These are phyloP conservation scores for Vidua macroura DNA, from an alignment of 2,113 vertebrate species.

Conservation along the genomic window DNA sequence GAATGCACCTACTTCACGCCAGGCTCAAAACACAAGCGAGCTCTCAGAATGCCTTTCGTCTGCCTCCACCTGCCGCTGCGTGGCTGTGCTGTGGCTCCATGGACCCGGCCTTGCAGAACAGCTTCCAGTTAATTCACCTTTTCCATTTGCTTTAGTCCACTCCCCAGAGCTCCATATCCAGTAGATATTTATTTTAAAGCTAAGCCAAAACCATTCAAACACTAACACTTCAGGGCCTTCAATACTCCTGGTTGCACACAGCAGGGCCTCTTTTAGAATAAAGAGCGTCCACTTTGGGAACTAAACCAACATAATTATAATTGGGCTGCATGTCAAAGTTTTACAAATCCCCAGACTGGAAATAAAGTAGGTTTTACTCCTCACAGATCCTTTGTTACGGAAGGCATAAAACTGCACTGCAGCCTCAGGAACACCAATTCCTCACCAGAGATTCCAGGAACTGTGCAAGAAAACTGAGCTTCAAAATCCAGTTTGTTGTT, in stretches of 20 bases:
- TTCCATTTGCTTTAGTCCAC: not conserved
- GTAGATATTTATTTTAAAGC: not conserved
- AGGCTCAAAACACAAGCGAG: not conserved
- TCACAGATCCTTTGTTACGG: not conserved
- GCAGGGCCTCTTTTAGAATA: not conserved
- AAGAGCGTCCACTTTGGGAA: not conserved
- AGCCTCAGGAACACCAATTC: not conserved
- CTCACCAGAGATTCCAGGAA: not conserved
- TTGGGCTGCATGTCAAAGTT: not conserved
- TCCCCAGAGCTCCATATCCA: not conserved
- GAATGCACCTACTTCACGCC: not conserved
- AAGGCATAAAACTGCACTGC: not conserved
- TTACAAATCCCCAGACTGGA: not conserved
- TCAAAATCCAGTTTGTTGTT: not conserved
- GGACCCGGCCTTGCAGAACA: not conserved
- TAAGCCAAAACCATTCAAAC: conserved; percentile 15
- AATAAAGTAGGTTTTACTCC: not conserved
- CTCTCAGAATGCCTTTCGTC: not conserved
- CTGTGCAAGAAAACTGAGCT: not conserved
- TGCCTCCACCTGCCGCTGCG: not conserved
- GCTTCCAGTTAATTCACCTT: not conserved
- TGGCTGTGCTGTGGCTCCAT: not conserved
- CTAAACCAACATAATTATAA: not conserved
- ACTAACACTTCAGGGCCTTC: not conserved
- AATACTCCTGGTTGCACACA: not conserved